phyloP scores from a whole-genome alignment of 2,113 vertebrate species.

The Pristiophorus japonicus region DNA sequence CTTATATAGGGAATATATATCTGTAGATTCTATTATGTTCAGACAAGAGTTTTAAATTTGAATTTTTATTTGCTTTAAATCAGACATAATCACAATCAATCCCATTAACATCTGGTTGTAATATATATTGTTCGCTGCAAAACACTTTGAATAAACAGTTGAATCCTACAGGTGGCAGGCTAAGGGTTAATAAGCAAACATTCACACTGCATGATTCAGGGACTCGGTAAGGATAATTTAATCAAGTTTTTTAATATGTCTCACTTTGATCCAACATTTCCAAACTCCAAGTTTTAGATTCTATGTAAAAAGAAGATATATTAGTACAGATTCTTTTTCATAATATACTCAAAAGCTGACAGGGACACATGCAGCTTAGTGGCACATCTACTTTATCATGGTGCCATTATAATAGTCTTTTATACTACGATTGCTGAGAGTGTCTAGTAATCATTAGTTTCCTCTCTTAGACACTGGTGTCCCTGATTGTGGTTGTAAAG shows the following conservation, averaged over 20 bases:
- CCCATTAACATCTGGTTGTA: neutral
- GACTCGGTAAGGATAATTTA: neutral
- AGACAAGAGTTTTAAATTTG: neutral
- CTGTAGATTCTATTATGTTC: neutral
- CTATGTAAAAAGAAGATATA: neutral
- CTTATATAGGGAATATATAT: neutral
- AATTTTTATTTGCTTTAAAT: neutral
- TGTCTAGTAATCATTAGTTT: constrained; percentile 29
- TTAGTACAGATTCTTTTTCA: neutral
- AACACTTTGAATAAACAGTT: neutral
- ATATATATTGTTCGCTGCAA: neutral
- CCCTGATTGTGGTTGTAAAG: neutral
- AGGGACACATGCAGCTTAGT: neutral
- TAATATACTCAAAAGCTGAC: neutral
- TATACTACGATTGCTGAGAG: neutral
- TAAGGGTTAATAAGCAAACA: neutral
- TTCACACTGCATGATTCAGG: neutral
- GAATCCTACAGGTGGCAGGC: neutral
- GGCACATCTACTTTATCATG: neutral
- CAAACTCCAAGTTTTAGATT: neutral
- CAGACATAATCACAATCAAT: neutral
- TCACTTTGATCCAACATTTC: neutral
- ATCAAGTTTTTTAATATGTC: neutral
- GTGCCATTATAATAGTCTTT: neutral
- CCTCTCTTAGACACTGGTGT: neutral